Percentiles rank a stretch among this genome's conserved stretches.
phyloP scores from a whole-genome alignment of 2,888 invertebrate species.

The Nebria brevicollis region DNA sequence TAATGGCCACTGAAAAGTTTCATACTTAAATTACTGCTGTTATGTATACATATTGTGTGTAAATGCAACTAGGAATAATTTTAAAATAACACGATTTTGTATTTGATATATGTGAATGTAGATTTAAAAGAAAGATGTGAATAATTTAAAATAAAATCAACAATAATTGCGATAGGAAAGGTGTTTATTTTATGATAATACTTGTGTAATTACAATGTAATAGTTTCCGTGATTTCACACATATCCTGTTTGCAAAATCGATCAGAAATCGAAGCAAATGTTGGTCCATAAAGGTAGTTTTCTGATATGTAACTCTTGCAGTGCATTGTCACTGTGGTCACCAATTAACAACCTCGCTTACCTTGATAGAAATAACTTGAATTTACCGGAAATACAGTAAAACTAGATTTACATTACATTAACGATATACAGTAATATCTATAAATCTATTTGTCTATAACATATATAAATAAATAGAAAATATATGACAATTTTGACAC shows the following conservation, averaged over 20 bases:
- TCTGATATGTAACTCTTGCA: slow-evolving; percentile 5
- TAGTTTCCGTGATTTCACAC: slow-evolving; percentile 23
- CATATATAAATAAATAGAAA: neutral
- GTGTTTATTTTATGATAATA: neutral
- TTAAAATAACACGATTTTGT: no score
- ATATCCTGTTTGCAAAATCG: slow-evolving; percentile 19
- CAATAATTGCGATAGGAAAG: neutral
- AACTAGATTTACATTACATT: slow-evolving; percentile 2
- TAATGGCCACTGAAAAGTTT: no score
- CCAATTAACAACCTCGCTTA: slow-evolving; percentile 36
- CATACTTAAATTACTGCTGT: no score
- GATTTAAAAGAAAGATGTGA: no score
- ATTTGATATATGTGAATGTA: no score
- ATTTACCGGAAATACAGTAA: slow-evolving; percentile 35
- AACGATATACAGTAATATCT: slow-evolving; percentile 9
- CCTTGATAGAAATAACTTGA: slow-evolving; percentile 42
- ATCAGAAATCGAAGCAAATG: neutral
- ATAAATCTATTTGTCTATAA: neutral
- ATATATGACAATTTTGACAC: neutral
- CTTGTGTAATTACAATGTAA: slow-evolving; percentile 22
- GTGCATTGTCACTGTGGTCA: slow-evolving; percentile 32
- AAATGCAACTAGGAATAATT: no score
- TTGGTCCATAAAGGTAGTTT: neutral
- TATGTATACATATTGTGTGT: no score
- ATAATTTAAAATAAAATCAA: neutral